Evolutionary conservation across 2,113 vertebrate genomes (phyloP), one percentile per base, ranked within the genome.

Genomic region (Glaucomys volans): DNA sequence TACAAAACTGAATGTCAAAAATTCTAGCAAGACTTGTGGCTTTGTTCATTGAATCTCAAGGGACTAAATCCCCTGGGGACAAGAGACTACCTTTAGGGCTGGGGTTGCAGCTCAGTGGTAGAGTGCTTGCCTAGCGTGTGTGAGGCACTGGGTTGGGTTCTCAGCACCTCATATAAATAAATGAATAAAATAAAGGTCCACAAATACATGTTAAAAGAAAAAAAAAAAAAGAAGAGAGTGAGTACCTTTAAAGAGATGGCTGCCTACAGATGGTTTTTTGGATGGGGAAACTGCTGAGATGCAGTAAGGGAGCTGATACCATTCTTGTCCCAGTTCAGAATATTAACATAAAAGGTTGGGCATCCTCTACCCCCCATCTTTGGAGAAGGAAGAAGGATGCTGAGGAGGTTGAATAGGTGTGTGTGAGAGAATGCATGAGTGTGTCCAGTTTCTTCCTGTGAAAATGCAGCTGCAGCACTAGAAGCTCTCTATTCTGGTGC

Each of bases 381-480:
- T 84, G 40, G 81, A 90, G 35, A 40, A 84, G 66, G 24, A 28
- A 69, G 72, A 2, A 47, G 35, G 52, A n/a, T 32, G 76, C 71
- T 8, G 67, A 77, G 62, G 69, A 77, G 71, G 28, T 37, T 8
- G 28, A 40, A 26, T 16, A 52, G 69, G 42, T 4, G 0, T 0
- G 26, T 50, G 28, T 4, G 40, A 0, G 42, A 22, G 50, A 42
- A 8, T 0, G 0, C n/a, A 16, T 0, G 2, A 14, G 18, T 1
- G 20, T 9, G 1, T 4, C 13, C 47, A 12, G 4, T 14, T 44
- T 69, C n/a, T 42, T 94, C 30, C 0, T 0, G 18, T 2, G 24
- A 28, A 26, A 26, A 74, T 47, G 37, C 18, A 16, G 0, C 12
- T 3, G 2, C 54, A 18, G 86, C 66, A 35, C 86, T 42, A 35